Evolutionary conservation across 2,113 vertebrate genomes (phyloP), one percentile per base, ranked within the genome.

Genomic region (Catharus fuscescens): DNA sequence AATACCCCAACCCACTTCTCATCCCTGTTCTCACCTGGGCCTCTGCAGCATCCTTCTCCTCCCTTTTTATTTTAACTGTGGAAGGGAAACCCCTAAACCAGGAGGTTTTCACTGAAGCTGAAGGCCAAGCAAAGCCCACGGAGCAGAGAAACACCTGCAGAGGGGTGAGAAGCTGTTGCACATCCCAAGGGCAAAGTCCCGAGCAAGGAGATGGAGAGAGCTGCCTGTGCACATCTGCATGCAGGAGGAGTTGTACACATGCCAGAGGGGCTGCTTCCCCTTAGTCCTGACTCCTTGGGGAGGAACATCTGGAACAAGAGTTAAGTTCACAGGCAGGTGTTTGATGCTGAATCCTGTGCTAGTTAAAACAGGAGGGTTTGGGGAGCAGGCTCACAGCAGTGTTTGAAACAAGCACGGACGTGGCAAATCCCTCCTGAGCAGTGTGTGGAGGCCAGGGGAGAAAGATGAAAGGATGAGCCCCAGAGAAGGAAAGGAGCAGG

Each of bases 341-440:
- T 40, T 67, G 44, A 38, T 79, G 48, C 44, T n/a, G 81, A 78
- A 90, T 42, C 73, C 69, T 52, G 6, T 1, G 40, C 8, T 52
- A 6, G 60, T 40, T 48, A 38, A 74, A 67, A 25, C 6, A 36
- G 74, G 61, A 3, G 16, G 18, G 17, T 59, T 10, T 47, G 70
- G 23, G 67, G 24, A 91, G 16, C 0, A 0, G 42, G 25, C 36
- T 74, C 13, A 1, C 21, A 31, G 45, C 26, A 56, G 38, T 0
- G 4, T 23, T 45, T 67, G 80, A 18, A 87, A 69, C n/a, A 40
- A 66, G 81, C 38, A 36, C 0, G 1, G 52, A 65, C 1, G 0
- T 14, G 8, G 28, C 5, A 3, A 52, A 40, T 40, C 71, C 59
- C 40, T 61, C 71, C 67, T 11, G 24, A 69, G 10, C 3, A 0